Conservation (phyloP, 1,140 invertebrate species). For the Drosophila pseudoananassae region DNA sequence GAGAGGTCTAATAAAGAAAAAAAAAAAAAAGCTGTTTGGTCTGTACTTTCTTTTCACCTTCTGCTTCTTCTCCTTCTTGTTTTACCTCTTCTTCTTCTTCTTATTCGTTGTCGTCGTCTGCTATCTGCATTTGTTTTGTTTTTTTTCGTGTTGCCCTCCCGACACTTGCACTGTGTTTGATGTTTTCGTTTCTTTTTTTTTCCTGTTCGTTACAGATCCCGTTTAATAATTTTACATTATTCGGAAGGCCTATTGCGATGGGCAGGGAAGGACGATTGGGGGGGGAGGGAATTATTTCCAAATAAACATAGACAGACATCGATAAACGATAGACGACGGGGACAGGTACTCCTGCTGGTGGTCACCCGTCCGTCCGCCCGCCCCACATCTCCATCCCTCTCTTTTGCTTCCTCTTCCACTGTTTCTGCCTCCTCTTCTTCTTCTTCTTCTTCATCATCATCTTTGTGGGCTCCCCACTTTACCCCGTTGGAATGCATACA, state of each 20-base stretch:
- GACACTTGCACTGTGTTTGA: neutral
- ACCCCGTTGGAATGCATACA: constrained; percentile 82
- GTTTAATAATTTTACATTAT: no score
- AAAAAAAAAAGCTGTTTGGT: constrained; percentile 16
- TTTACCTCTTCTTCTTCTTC: neutral
- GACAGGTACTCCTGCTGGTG: constrained; percentile 35
- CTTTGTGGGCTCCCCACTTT: constrained; percentile 26
- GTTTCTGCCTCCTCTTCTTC: neutral
- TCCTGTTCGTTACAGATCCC: no score
- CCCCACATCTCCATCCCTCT: no score
- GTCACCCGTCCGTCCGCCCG: no score
- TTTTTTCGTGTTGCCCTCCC: neutral
- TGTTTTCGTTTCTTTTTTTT: no score
- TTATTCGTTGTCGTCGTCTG: neutral
- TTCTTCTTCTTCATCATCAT: constrained; percentile 11
- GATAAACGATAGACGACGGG: constrained; percentile 58
- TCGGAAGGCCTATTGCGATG: neutral
- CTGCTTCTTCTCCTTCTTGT: constrained; percentile 20
- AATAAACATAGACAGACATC: constrained; percentile 37
- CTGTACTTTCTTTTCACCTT: constrained; percentile 46
- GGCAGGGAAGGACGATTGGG: neutral
- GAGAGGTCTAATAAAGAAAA: constrained; percentile 1
- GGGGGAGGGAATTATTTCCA: constrained; percentile 21
- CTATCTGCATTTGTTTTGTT: constrained; percentile 7
- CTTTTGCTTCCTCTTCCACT: constrained; percentile 32